Base-by-base conservation (phyloP, 2,888 invertebrate genomes). In the Limnephilus auricula region DNA sequence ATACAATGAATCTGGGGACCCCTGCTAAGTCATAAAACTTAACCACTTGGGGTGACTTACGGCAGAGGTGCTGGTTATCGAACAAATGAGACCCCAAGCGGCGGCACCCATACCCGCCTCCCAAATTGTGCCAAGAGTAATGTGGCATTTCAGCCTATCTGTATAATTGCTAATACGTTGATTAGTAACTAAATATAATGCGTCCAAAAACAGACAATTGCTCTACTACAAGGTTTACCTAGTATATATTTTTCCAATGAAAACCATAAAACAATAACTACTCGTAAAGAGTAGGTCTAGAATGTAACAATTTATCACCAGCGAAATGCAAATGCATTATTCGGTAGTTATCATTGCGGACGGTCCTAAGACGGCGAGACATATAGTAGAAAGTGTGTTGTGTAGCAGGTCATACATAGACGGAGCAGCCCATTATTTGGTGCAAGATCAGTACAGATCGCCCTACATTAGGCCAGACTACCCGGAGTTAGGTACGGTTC, bases 261-360 rank as follows among this genome's bases (percentile, higher is more conserved):
- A 10, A 82, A 34, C 82, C 82, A 34, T 25, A 18, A 34, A 34
- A 82, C 34, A 34, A 37, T 37, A n/a, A 82, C 34, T 2, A 82
- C 25, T 82, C 82, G 25, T 15, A 34, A 18, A 37, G 15, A 82
- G 37, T 82, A n/a, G 18, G 34, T 25, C 25, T 34, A 32, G 15
- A 82, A 82, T 25, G 34, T 34, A 34, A 82, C 25, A 34, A 82
- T 34, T 34, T 32, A 34, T 82, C 34, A 32, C 82, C 3, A 65
- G 65, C 82, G 37, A 34, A 82, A 82, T 82, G 82, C 82, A 25
- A 82, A 82, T 82, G n/a, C 82, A 34, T 82, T 65, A 65, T 82
- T 82, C 82, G 82, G 82, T 82, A 34, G 82, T 37, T 31, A 82
- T 34, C 82, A 32, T 25, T 32, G 34, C 18, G 82, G 82, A 34